phyloP scores from a whole-genome alignment of 2,888 invertebrate species.

The Cepaea hortensis region DNA sequence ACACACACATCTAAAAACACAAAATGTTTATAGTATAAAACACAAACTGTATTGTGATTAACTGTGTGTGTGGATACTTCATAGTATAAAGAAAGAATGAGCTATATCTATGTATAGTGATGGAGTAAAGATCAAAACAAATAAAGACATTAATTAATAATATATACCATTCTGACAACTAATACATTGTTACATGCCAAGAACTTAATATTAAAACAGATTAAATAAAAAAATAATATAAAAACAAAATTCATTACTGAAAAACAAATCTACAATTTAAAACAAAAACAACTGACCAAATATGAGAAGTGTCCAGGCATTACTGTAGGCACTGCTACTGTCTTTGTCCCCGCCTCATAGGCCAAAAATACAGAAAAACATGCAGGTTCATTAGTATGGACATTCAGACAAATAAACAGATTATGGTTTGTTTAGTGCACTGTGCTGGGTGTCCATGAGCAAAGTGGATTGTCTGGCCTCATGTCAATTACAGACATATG shows the following conservation, averaged over 20 bases:
- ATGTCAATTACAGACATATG: too few relatives aligned
- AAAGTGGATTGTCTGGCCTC: not conserved
- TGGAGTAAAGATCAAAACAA: too few relatives aligned
- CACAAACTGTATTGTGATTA: too few relatives aligned
- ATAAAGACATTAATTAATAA: too few relatives aligned
- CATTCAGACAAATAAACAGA: constrained; percentile 18
- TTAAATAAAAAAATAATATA: not conserved
- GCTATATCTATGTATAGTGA: too few relatives aligned
- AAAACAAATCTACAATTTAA: not conserved
- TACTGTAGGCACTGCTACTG: constrained; percentile 75
- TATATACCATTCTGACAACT: too few relatives aligned
- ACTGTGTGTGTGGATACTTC: too few relatives aligned
- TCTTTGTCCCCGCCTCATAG: constrained; percentile 59
- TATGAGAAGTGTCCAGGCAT: constrained; percentile 74
- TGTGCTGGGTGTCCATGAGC: not conserved
- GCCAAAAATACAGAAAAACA: constrained; percentile 57
- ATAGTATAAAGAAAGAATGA: too few relatives aligned
- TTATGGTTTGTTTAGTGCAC: not conserved
- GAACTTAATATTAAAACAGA: not conserved
- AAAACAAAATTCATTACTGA: not conserved
- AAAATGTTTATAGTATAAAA: too few relatives aligned
- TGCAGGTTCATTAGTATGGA: constrained; percentile 66
- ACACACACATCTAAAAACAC: too few relatives aligned
- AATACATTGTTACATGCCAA: not conserved
- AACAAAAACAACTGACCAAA: constrained; percentile 68